Evolutionary conservation across 2,113 vertebrate genomes (phyloP).

Genomic region (Scophthalmus maximus): DNA sequence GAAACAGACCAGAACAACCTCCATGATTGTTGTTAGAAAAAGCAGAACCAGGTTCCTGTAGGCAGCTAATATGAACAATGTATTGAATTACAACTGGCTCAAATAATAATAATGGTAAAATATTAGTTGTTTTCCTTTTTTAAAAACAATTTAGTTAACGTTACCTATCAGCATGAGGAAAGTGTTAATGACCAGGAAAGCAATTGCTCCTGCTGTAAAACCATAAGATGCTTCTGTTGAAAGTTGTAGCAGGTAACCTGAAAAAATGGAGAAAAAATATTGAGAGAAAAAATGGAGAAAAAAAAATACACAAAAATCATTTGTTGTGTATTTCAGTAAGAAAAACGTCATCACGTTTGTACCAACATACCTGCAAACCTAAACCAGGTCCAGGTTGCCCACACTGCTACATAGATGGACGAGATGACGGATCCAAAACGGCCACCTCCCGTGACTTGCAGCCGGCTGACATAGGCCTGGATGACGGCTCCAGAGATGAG

Average conservation of each 20-base stretch:
- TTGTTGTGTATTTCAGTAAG: background rate
- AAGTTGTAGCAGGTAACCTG: constrained; percentile 80
- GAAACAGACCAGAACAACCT: constrained; percentile 86
- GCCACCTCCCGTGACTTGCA: constrained; percentile 82
- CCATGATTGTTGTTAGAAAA: constrained; percentile 83
- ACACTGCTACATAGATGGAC: constrained; percentile 85
- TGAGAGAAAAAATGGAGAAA: too few relatives aligned
- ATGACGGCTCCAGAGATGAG: constrained; percentile 87
- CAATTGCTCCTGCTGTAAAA: constrained; percentile 85
- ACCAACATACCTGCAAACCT: constrained; percentile 84
- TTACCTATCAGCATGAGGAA: constrained; percentile 87
- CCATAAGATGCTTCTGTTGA: constrained; percentile 62
- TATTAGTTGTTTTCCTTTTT: too few relatives aligned
- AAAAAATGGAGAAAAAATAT: too few relatives aligned
- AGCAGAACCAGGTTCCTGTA: constrained; percentile 85
- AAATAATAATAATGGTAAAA: background rate
- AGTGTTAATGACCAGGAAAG: constrained; percentile 86
- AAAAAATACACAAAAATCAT: background rate
- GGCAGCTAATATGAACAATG: constrained; percentile 79
- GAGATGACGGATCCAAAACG: constrained; percentile 86
- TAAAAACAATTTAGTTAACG: constrained; percentile 18
- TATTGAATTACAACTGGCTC: background rate
- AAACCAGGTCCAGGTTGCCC: constrained; percentile 91
- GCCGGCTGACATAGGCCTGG: constrained; percentile 86
- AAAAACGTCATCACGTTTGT: background rate